phyloP scores from a whole-genome alignment of 1,140 invertebrate genomes.

The Leptopilina clavipes region DNA sequence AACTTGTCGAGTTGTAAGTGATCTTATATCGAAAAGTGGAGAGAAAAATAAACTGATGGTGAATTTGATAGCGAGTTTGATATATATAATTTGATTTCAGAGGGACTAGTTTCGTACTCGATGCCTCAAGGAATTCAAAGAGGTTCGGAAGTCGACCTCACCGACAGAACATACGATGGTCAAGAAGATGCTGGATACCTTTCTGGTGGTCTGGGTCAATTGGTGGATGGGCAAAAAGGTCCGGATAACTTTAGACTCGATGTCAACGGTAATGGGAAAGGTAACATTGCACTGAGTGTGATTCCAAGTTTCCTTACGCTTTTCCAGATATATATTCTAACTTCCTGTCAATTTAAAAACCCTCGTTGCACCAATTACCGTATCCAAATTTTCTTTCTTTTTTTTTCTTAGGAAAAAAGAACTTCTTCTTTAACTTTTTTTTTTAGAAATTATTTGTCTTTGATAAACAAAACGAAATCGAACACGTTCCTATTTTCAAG shows the following conservation, averaged over 20 bases:
- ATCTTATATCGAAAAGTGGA: neutral
- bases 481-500: too few relatives aligned
- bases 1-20: too few relatives aligned
- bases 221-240: constrained; percentile 91
- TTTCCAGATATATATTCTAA: neutral
- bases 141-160: constrained; percentile 82
- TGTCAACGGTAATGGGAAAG: constrained; percentile 81
- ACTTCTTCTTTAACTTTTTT: too few relatives aligned
- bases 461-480: too few relatives aligned
- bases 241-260: constrained; percentile 88
- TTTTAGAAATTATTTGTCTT: too few relatives aligned
- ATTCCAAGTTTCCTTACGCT: constrained; percentile 5
- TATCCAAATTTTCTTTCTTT: too few relatives aligned
- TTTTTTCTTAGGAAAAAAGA: too few relatives aligned
- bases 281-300: constrained; percentile 69
- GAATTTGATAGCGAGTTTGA: constrained; percentile 28
- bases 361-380: neutral
- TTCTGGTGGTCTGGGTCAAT: constrained; percentile 89
- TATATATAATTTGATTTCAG: constrained; percentile 75
- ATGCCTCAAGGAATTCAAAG: constrained; percentile 87
- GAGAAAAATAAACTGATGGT: constrained; percentile 1
- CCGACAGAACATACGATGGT: constrained; percentile 89
- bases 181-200: constrained; percentile 79
- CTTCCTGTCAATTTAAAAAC: constrained; percentile 10
- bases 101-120: constrained; percentile 85